A percentile compares a stretch with the other conserved stretches of the same genome.
Evolutionary conservation across 2,797 vertebrate species (phyloP).

Genomic region (Poeciliopsis paucimaculata): DNA sequence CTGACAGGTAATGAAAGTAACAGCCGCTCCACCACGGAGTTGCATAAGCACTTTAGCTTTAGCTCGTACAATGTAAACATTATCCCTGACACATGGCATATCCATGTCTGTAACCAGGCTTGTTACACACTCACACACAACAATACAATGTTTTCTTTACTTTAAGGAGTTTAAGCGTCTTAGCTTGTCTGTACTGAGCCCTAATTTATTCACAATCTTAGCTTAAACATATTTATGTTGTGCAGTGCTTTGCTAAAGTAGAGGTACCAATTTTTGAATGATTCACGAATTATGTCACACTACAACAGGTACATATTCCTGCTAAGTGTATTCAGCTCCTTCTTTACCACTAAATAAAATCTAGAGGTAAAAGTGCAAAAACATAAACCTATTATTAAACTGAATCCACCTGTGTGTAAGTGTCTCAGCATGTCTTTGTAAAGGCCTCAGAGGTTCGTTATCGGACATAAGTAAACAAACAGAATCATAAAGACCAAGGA

Average conservation of each 20-base stretch:
- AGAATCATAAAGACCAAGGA: background rate
- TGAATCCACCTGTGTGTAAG: background rate
- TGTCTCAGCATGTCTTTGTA: background rate
- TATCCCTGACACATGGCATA: conserved; percentile 63
- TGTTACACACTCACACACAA: background rate
- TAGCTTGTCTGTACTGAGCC: background rate
- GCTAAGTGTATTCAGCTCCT: background rate
- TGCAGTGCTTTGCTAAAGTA: background rate
- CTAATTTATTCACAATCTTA: background rate
- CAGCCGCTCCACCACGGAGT: conserved; percentile 68
- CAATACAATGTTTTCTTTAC: background rate
- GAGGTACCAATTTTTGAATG: background rate
- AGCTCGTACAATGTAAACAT: conserved; percentile 66
- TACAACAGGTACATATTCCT: background rate
- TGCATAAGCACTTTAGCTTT: conserved; percentile 75
- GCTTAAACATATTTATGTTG: background rate
- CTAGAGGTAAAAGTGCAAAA: conserved; percentile 1
- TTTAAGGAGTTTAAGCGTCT: background rate
- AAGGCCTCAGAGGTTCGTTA: background rate
- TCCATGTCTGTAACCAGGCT: conserved; percentile 31
- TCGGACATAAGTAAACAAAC: background rate
- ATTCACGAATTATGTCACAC: background rate
- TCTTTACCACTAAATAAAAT: background rate
- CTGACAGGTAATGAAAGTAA: conserved; percentile 81
- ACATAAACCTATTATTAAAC: background rate